Evolutionary conservation across 30 jellyfish, hydroid and myxozoan species (phyloP), one percentile per base, ranked within the genome.

Genomic region (Aurelia aurita complex sp. Pacific): DNA sequence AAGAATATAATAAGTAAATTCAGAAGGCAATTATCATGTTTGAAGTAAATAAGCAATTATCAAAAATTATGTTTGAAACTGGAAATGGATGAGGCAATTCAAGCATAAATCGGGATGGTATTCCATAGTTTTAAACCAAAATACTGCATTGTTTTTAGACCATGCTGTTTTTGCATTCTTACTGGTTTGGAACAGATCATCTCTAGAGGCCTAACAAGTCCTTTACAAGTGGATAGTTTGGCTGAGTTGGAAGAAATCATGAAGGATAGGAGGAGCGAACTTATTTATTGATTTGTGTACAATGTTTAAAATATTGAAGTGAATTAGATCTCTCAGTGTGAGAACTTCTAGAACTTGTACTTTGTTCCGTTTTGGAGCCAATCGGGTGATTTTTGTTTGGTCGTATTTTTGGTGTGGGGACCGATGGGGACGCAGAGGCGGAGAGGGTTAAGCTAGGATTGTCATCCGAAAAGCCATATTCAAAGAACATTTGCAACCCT

Each of bases 261-360:
- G 88, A 78, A 78, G 62, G 52, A 72, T 32, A 23, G 75, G 16
- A 17, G 88, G 88, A 60, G 78, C 38, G 19, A 59, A 16, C 50
- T 2, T 78, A 51, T 78, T 78, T 16, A 16, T 63, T 7, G 88
- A 78, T 78, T 59, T 72, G 34, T 23, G 57, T 19, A 52, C 86
- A 76, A 76, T 51, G 18, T 17, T n/a, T 19, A 60, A 66, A 50
- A 78, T 38, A 38, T 63, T 78, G 79, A 78, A 14, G 16, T 60
- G 68, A 78, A 78, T 38, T 34, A 34, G 53, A 72, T 78, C 79
- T 33, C 62, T 40, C 65, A 78, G 80, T 65, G 64, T 78, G 81
- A 57, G 80, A 36, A 59, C 79, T 29, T 65, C 17, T 55, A 78
- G 88, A 18, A 23, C 29, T 23, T 23, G 29, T 23, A 23, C 29